phyloP scores from a whole-genome alignment of 2,113 vertebrate species.

The Abramis brama region DNA sequence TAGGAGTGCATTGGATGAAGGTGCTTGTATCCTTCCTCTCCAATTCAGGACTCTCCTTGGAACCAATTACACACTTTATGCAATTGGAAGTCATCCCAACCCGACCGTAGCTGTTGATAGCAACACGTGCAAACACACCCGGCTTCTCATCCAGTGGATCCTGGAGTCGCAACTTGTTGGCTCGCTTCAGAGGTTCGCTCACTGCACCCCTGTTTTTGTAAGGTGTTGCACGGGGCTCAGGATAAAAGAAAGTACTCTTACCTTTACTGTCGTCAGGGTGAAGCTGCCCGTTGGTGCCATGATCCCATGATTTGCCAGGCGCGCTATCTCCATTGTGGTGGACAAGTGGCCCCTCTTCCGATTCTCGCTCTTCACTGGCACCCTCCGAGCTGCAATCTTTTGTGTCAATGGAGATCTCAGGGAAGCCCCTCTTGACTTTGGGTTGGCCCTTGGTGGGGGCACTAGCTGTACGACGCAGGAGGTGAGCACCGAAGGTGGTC shows the following conservation, averaged over 20 bases:
- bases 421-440: slow-evolving; percentile 86
- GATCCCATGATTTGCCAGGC: slow-evolving; percentile 56
- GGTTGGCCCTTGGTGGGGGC: slow-evolving; percentile 94
- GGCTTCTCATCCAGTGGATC: slow-evolving; percentile 73
- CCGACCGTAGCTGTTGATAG: slow-evolving; percentile 83
- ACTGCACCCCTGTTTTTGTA: slow-evolving; percentile 66
- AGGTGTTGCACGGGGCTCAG: slow-evolving; percentile 55
- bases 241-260: slow-evolving; percentile 79
- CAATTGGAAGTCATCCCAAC: slow-evolving; percentile 90
- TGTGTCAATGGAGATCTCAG: slow-evolving; percentile 85
- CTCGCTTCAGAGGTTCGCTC: slow-evolving; percentile 83
- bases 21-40: slow-evolving; percentile 71
- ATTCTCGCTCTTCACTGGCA: slow-evolving; percentile 77
- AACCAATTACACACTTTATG: slow-evolving; percentile 88
- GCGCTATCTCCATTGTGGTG: slow-evolving; percentile 75
- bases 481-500: slow-evolving; percentile 90
- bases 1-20: not conserved
- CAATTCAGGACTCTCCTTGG: slow-evolving; percentile 83
- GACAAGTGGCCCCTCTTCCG: slow-evolving; percentile 70
- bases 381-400: slow-evolving; percentile 86
- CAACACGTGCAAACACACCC: slow-evolving; percentile 81
- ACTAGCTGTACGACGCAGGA: slow-evolving; percentile 93
- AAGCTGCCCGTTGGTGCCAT: slow-evolving; percentile 75
- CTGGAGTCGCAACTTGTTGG: slow-evolving; percentile 74
- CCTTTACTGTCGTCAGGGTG: slow-evolving; percentile 84